phyloP scores from a whole-genome alignment of 1,140 invertebrate species.

The Cyphomyrmex costatus region DNA sequence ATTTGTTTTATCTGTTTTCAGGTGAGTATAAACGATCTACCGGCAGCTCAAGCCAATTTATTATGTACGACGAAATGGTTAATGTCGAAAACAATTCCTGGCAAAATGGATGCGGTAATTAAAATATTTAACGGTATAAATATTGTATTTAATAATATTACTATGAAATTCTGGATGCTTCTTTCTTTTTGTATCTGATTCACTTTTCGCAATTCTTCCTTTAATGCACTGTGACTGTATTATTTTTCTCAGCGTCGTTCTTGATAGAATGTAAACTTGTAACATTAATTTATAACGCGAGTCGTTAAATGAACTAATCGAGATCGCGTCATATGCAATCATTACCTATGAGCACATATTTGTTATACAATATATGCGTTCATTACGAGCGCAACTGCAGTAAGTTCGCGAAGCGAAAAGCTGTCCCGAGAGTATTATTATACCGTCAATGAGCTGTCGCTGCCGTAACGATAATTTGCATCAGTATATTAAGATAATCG shows the following conservation, averaged over 20 bases:
- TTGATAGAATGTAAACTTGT: not conserved
- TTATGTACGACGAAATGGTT: constrained; percentile 18
- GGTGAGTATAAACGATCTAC: constrained; percentile 47
- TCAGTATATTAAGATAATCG: not conserved
- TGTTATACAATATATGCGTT: constrained; percentile 30
- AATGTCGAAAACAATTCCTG: constrained; percentile 6
- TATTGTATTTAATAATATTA: constrained; percentile 1
- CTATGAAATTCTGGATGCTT: not conserved
- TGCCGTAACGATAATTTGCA: constrained; percentile 38
- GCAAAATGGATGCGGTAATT: constrained; percentile 38
- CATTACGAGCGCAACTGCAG: constrained; percentile 49
- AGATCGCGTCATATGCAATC: not conserved
- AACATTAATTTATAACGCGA: constrained; percentile 27
- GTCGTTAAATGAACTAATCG: constrained; percentile 29
- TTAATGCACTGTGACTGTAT: not conserved
- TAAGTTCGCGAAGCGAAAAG: constrained; percentile 38
- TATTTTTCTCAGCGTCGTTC: not conserved
- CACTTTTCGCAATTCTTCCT: not conserved
- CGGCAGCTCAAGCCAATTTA: not conserved
- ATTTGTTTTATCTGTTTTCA: constrained; percentile 38
- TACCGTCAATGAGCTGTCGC: constrained; percentile 22
- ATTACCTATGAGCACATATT: constrained; percentile 21
- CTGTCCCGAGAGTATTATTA: constrained; percentile 22
- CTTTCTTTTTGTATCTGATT: not conserved
- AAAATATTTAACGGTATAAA: constrained; percentile 22